Percentiles rank a stretch among this genome's conserved stretches.
Evolutionary conservation across 2,113 vertebrate species (phyloP).

Genomic region (Gallinago jamesoni): DNA sequence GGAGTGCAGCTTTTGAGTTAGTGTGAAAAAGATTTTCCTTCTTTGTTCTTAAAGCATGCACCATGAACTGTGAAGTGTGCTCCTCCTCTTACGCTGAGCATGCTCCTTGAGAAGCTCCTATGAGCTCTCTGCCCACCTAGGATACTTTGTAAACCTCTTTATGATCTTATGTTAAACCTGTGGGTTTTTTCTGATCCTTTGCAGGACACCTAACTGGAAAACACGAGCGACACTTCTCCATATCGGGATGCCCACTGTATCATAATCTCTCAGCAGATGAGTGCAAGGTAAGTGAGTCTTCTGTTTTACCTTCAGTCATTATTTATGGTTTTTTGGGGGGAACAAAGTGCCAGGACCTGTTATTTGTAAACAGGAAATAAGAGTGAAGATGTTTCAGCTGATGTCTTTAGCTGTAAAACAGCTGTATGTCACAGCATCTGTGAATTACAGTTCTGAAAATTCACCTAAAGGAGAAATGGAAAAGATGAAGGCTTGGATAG

Average conservation of each 20-base stretch:
- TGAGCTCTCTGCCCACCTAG: background rate
- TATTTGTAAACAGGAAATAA: fast-evolving
- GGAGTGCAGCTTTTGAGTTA: background rate
- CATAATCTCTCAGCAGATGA: conserved; percentile 98
- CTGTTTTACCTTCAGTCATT: background rate
- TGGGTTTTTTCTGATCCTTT: background rate
- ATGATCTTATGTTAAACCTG: background rate
- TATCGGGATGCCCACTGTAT: conserved; percentile 95
- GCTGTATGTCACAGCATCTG: background rate
- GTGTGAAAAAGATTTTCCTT: background rate
- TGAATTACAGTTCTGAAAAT: background rate
- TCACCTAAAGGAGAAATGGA: background rate
- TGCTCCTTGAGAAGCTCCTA: background rate
- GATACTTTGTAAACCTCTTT: too few species aligned
- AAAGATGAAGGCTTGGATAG: background rate
- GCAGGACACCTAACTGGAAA: conserved; percentile 96
- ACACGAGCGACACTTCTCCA: conserved; percentile 96
- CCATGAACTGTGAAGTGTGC: background rate
- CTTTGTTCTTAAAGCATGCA: background rate
- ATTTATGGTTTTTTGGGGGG: background rate
- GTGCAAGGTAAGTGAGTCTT: conserved; percentile 84
- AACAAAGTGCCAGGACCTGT: background rate
- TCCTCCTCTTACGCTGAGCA: background rate
- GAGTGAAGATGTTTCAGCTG: background rate
- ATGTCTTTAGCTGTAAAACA: background rate